Conservation (phyloP, 2,888 invertebrate species). For the Ligdia adustata region DNA sequence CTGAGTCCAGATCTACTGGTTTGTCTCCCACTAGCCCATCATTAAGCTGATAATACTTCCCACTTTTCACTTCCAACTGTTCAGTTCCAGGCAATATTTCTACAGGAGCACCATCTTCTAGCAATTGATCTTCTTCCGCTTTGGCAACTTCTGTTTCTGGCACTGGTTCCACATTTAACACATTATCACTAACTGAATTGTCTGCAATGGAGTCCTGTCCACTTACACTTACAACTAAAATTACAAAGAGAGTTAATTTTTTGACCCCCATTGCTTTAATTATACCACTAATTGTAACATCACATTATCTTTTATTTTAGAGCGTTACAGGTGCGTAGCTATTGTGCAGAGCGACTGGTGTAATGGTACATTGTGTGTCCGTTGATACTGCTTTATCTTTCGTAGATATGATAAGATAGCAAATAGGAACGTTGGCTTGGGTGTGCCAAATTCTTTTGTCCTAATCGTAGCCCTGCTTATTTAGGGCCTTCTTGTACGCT, state of each 20-base stretch:
- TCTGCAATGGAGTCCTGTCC: constrained; percentile 64
- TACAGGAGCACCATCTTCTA: constrained; percentile 49
- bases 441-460: constrained; percentile 83
- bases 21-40: constrained; percentile 60
- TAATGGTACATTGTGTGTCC: constrained; percentile 62
- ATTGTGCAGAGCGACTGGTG: constrained; percentile 67
- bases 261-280: constrained; percentile 67
- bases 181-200: constrained; percentile 50
- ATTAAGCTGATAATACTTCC: constrained; percentile 73
- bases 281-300: constrained; percentile 50
- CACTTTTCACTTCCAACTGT: constrained; percentile 61
- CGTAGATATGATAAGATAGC: constrained; percentile 77
- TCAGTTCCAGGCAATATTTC: constrained; percentile 54
- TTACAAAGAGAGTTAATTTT: constrained; percentile 60
- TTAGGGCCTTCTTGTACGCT: constrained; percentile 37
- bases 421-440: constrained; percentile 72
- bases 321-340: constrained; percentile 66
- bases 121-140: constrained; percentile 40
- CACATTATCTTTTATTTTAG: constrained; percentile 61
- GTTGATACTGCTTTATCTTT: constrained; percentile 74
- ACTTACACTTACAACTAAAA: constrained; percentile 65
- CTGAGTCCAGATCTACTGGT: constrained; percentile 56
- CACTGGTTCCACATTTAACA: constrained; percentile 36
- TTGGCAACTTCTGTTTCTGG: constrained; percentile 34
- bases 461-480: constrained; percentile 64